These are phyloP conservation scores for Pseudoatta argentina DNA, from an alignment of 1,140 invertebrate species.

Conservation along the genomic window DNA sequence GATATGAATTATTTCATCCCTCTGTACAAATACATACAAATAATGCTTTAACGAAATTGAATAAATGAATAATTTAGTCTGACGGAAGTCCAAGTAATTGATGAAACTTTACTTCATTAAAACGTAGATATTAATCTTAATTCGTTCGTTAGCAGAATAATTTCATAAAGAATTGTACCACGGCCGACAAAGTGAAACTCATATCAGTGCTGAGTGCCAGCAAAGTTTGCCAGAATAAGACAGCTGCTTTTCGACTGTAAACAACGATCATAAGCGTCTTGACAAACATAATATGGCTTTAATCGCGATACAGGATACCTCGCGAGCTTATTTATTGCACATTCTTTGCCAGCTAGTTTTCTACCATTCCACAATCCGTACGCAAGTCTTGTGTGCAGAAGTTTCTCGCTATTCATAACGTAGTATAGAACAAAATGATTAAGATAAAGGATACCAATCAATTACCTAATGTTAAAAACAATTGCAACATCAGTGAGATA, in stretches of 20 bases:
- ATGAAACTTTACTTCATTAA: not conserved
- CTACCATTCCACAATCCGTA: slow-evolving; percentile 54
- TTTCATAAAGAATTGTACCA: slow-evolving; percentile 50
- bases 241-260: slow-evolving; percentile 82
- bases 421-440: not conserved
- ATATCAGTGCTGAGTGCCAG: slow-evolving; percentile 79
- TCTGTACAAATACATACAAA: no score
- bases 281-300: slow-evolving; percentile 85
- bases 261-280: slow-evolving; percentile 81
- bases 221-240: slow-evolving; percentile 83
- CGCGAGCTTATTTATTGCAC: slow-evolving; percentile 82
- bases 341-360: slow-evolving; percentile 80
- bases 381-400: not conserved
- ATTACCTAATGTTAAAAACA: not conserved
- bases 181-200: slow-evolving; percentile 72
- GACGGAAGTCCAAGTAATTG: not conserved
- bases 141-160: slow-evolving; percentile 33
- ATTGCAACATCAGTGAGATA: not conserved
- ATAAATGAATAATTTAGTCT: not conserved
- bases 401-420: not conserved
- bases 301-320: slow-evolving; percentile 83
- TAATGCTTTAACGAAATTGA: not conserved
- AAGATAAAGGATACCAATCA: not conserved
- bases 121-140: not conserved
- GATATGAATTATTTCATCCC: not conserved